phyloP scores from a whole-genome alignment of 2,797 vertebrate genomes.

The Muscicapa striata region DNA sequence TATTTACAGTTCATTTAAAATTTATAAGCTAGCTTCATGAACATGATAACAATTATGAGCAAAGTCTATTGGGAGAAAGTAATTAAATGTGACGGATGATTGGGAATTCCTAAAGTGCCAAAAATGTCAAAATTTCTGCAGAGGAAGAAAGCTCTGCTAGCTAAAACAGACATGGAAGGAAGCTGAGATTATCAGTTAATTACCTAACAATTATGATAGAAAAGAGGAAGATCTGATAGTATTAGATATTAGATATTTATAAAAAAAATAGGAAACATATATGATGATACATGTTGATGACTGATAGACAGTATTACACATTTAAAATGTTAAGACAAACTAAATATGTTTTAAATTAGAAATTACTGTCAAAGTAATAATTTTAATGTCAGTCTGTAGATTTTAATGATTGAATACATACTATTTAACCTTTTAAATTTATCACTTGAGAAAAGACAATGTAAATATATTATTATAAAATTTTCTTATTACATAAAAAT shows the following conservation, averaged over 20 bases:
- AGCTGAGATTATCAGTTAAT: constrained; percentile 16
- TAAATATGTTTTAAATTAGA: neutral
- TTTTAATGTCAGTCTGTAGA: neutral
- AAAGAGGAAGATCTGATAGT: neutral
- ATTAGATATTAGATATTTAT: neutral
- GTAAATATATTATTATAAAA: neutral
- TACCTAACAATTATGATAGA: constrained; percentile 25
- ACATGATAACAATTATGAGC: neutral
- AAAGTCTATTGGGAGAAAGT: constrained; percentile 47
- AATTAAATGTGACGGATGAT: constrained; percentile 38
- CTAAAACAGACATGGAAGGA: neutral
- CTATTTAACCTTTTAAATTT: neutral
- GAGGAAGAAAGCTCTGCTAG: neutral
- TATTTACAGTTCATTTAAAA: constrained; percentile 31
- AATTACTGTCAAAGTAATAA: neutral
- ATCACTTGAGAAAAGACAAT: neutral
- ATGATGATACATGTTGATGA: neutral
- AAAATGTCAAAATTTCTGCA: constrained; percentile 21
- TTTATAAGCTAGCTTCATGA: neutral
- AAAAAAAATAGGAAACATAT: neutral
- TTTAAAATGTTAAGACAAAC: neutral
- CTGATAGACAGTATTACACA: neutral
- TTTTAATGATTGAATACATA: neutral
- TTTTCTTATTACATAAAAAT: neutral
- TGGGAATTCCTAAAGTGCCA: neutral